Base-by-base conservation (phyloP, 2,888 invertebrate species). In the Tupiocoris notatus region DNA sequence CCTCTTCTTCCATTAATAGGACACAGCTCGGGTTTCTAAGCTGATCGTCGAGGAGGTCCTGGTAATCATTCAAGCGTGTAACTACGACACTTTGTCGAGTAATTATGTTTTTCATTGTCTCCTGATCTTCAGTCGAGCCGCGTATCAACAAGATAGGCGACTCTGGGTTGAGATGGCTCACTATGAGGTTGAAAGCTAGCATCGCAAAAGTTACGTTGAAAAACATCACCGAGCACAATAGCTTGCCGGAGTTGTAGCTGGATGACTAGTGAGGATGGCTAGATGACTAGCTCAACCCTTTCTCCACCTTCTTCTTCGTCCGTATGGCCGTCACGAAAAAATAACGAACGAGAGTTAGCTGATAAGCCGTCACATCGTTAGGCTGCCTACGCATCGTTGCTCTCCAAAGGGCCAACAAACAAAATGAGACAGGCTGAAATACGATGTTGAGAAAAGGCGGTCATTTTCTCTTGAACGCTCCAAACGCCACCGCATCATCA, bases 311-410 rank as follows among this genome's bases (percentile, higher is more conserved):
- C 12, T 12, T 12, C 39, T 39, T 39, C 39, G 39, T 39, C 39
- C 39, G 39, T 39, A 39, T 39, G 39, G 39, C 39, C 39, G 39
- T 39, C 39, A 39, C 39, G 39, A 67, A 2, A 22, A 67, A 67
- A 67, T 67, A 67, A 67, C 67, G 67, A 67, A 67, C 57, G 22
- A 57, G 22, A 57, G 9, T 57, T 22, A 21, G 21, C 67, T 57
- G 67, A 54, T 39, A 39, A 39, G 39, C 22, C 39, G 67, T 9
- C 67, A 39, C 39, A 20, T 67, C 67, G 67, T 67, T 67, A 67
- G 57, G 54, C 67, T 57, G 54, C 56, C 67, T 57, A 67, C 67
- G 18, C 67, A 67, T 67, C 67, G 21, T 21, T 57, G 67, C 67
- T 67, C 56, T 39, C 39, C 39, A 39, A 39, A 39, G 39, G 39